Conservation (phyloP, 2,888 invertebrate genomes). For the Charanyca ferruginea region DNA sequence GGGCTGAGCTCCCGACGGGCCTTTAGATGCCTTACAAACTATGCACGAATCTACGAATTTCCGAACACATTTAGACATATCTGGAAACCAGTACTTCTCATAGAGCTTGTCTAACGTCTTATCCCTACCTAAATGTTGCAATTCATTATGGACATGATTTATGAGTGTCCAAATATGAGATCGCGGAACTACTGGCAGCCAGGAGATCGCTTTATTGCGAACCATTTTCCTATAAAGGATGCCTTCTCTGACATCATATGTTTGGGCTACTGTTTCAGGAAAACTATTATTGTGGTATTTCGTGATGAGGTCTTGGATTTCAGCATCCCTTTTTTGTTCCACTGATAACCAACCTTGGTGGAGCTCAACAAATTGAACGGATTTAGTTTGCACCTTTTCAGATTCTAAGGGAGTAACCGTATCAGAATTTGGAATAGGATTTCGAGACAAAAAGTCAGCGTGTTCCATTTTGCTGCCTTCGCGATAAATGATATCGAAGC, state of each 20-base stretch:
- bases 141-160: too few relatives aligned
- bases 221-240: slow-evolving; percentile 60
- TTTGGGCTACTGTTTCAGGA: slow-evolving; percentile 30
- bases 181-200: slow-evolving; percentile 62
- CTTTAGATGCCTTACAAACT: slow-evolving; percentile 34
- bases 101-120: slow-evolving; percentile 29
- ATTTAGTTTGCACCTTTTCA: slow-evolving; percentile 6
- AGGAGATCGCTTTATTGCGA: slow-evolving; percentile 48
- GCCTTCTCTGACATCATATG: slow-evolving; percentile 62
- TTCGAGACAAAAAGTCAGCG: slow-evolving; percentile 62
- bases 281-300: slow-evolving; percentile 30
- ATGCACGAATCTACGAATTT: slow-evolving; percentile 35
- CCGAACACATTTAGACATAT: slow-evolving; percentile 25
- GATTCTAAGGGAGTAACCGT: not conserved
- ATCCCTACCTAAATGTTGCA: slow-evolving; percentile 12
- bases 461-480: slow-evolving; percentile 61
- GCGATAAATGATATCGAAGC: slow-evolving; percentile 53
- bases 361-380: slow-evolving; percentile 52
- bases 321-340: slow-evolving; percentile 64
- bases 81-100: slow-evolving; percentile 32
- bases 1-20: slow-evolving; percentile 27
- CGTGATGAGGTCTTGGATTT: slow-evolving; percentile 52
- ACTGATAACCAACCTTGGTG: slow-evolving; percentile 61
- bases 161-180: slow-evolving; percentile 32
- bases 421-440: slow-evolving; percentile 17